phyloP scores from a whole-genome alignment of 2,113 vertebrate genomes.

The Lagopus muta region DNA sequence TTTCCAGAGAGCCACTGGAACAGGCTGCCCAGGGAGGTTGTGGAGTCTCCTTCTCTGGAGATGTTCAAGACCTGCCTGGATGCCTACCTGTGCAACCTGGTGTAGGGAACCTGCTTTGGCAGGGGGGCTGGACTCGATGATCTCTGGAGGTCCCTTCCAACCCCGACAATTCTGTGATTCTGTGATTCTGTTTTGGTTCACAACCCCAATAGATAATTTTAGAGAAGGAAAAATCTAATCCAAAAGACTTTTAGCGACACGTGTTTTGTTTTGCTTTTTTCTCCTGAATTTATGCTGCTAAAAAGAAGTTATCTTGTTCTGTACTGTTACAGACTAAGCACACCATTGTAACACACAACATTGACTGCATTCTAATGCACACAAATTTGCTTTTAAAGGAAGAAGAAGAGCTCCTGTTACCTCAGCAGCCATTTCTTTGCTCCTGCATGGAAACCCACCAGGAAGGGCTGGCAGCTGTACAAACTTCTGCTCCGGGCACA shows the following conservation, averaged over 20 bases:
- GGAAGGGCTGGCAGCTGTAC: accelerated
- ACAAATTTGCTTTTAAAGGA: background rate
- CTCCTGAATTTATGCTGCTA: background rate
- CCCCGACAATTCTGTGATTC: too few species aligned
- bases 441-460: background rate
- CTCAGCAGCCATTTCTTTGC: background rate
- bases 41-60: too few species aligned
- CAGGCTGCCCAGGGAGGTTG: too few species aligned
- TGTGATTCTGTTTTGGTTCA: background rate
- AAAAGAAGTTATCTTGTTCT: background rate
- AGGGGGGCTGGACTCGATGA: too few species aligned
- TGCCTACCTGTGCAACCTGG: too few species aligned
- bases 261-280: background rate
- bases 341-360: background rate
- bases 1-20: too few species aligned
- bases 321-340: background rate
- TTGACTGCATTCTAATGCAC: background rate
- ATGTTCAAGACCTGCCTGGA: too few species aligned
- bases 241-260: background rate
- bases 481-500: accelerated
- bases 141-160: too few species aligned
- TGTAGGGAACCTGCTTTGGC: too few species aligned
- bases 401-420: background rate
- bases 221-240: background rate
- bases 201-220: background rate